A percentile compares a stretch with the other conserved stretches of the same genome.
These are phyloP conservation scores for Desoria tigrina DNA, from an alignment of 2,888 invertebrate genomes.

Conservation along the genomic window DNA sequence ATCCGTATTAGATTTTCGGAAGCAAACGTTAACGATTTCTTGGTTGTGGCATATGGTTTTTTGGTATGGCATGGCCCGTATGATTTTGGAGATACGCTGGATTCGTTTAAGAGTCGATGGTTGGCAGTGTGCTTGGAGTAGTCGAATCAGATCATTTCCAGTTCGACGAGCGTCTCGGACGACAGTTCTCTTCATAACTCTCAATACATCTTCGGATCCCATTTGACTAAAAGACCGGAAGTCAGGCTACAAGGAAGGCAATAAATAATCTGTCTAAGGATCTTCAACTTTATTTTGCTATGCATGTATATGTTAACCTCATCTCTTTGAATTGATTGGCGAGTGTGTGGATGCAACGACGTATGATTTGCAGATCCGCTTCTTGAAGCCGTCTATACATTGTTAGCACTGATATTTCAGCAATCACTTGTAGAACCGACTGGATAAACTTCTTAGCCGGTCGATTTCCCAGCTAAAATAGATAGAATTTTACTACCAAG, in stretches of 20 bases:
- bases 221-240: not conserved
- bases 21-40: slow-evolving; percentile 5
- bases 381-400: slow-evolving; percentile 4
- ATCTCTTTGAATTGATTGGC: no score
- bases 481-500: no score
- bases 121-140: slow-evolving; percentile 4
- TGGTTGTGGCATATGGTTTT: no score
- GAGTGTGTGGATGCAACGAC: no score
- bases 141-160: slow-evolving; percentile 2
- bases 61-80: no score
- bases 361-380: no score
- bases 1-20: not conserved
- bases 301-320: no score
- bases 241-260: no score
- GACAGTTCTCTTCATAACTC: slow-evolving; percentile 1
- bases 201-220: slow-evolving; percentile 7
- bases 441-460: slow-evolving; percentile 14
- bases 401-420: slow-evolving; percentile 14
- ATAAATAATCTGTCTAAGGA: no score
- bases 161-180: not conserved
- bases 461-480: slow-evolving; percentile 14
- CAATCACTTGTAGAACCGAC: not conserved
- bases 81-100: not conserved
- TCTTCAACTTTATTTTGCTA: no score
- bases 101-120: slow-evolving; percentile 4